These are phyloP conservation scores for Panopea generosa DNA, from an alignment of 2,888 invertebrate genomes.

Conservation along the genomic window DNA sequence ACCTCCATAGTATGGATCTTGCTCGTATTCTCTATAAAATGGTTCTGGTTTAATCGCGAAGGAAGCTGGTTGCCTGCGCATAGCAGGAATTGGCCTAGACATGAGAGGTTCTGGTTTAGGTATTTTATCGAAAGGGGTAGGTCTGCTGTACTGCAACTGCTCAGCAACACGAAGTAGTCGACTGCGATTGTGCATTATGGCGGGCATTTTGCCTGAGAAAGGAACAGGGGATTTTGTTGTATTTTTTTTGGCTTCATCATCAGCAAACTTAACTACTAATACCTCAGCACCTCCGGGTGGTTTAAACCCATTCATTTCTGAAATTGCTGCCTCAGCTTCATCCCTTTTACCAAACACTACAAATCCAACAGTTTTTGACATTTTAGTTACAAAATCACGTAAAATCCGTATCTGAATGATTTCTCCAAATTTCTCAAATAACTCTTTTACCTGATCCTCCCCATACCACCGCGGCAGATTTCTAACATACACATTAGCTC, in stretches of 20 bases:
- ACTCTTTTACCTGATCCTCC: constrained; percentile 92
- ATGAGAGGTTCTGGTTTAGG: too few relatives aligned
- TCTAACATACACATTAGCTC: constrained; percentile 96
- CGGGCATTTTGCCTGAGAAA: too few relatives aligned
- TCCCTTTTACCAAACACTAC: constrained; percentile 92
- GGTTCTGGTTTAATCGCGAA: not conserved
- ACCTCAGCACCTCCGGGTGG: constrained; percentile 94
- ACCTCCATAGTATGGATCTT: too few relatives aligned
- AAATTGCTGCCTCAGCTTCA: constrained; percentile 96
- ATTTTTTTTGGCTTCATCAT: constrained; percentile 10
- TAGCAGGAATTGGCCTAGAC: too few relatives aligned
- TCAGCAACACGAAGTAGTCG: too few relatives aligned
- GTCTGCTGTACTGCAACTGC: too few relatives aligned
- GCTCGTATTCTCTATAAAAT: not conserved
- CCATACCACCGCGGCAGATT: constrained; percentile 89
- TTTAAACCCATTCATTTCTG: constrained; percentile 91
- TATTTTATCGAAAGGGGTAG: too few relatives aligned
- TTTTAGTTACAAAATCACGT: constrained; percentile 94
- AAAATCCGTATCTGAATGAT: constrained; percentile 97
- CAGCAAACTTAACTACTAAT: constrained; percentile 90
- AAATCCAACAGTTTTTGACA: constrained; percentile 96
- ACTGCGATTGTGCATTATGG: too few relatives aligned
- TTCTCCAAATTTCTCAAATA: constrained; percentile 95
- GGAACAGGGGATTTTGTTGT: not conserved
- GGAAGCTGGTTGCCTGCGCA: not conserved